These are phyloP conservation scores for Dicyrtoma fusca DNA, from an alignment of 2,888 invertebrate genomes.

Conservation along the genomic window DNA sequence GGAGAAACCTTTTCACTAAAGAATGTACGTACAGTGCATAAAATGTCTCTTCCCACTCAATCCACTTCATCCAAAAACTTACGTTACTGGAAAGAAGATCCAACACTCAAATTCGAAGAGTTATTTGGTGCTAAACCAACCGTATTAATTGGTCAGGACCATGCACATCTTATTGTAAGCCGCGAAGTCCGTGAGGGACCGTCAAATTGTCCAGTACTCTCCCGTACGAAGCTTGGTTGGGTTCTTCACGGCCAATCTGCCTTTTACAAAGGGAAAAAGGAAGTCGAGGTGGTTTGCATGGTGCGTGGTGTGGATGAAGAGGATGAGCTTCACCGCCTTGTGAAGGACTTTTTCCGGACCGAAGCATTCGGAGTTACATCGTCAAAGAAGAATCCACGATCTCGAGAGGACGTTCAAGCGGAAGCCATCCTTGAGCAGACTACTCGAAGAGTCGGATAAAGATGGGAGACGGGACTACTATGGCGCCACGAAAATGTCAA, in stretches of 20 bases:
- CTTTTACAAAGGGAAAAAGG: neutral
- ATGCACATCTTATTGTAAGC: slow-evolving; percentile 3
- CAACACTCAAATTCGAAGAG: no score
- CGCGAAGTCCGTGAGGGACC: neutral
- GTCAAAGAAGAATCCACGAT: neutral
- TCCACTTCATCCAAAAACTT: neutral
- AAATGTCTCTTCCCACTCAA: neutral
- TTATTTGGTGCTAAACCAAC: no score
- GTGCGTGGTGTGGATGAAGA: neutral
- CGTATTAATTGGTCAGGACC: slow-evolving; percentile 35
- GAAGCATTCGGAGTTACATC: slow-evolving; percentile 31
- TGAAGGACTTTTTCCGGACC: slow-evolving; percentile 20
- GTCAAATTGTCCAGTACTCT: neutral
- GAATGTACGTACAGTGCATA: neutral
- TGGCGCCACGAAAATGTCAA: slow-evolving; percentile 18
- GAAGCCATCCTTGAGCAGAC: slow-evolving; percentile 14
- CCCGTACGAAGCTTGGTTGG: slow-evolving; percentile 23
- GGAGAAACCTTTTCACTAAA: neutral
- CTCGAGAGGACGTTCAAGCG: slow-evolving; percentile 16
- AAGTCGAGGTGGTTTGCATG: neutral
- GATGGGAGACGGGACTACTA: slow-evolving; percentile 29
- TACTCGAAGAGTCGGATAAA: slow-evolving; percentile 12
- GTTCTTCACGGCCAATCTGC: slow-evolving; percentile 14
- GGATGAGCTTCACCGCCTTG: neutral
- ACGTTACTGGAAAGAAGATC: neutral